These are phyloP conservation scores for Scaptomyza polygonia DNA, from an alignment of 2,888 invertebrate species.

Conservation along the genomic window DNA sequence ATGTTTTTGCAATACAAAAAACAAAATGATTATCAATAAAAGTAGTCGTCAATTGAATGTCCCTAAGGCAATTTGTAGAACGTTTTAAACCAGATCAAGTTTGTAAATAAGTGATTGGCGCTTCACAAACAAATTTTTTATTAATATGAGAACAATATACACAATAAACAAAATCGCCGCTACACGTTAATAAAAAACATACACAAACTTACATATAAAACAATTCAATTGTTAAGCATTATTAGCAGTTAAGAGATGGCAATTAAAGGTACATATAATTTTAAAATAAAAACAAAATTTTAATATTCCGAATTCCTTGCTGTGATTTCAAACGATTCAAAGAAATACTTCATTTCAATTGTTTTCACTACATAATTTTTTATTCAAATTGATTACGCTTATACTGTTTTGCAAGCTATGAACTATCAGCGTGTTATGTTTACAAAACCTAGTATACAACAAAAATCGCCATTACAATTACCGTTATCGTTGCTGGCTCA, in stretches of 20 bases:
- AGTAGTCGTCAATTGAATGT: slow-evolving; percentile 71
- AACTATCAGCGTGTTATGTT: slow-evolving; percentile 20
- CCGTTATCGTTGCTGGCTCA: slow-evolving; percentile 17
- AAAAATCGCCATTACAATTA: slow-evolving; percentile 23
- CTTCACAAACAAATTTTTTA: slow-evolving; percentile 52
- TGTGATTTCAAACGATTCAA: slow-evolving; percentile 2
- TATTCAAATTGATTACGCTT: slow-evolving; percentile 30
- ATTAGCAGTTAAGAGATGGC: slow-evolving; percentile 73
- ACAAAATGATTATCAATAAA: slow-evolving; percentile 41
- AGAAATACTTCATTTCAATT: background rate
- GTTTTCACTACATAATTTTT: slow-evolving; percentile 52
- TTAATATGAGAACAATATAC: slow-evolving; percentile 26
- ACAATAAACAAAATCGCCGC: slow-evolving; percentile 36
- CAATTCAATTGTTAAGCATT: slow-evolving; percentile 81
- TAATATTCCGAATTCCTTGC: slow-evolving; percentile 37
- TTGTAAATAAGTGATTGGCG: slow-evolving; percentile 72
- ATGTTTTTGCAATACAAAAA: slow-evolving; percentile 68
- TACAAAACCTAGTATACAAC: slow-evolving; percentile 32
- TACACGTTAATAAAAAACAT: slow-evolving; percentile 32
- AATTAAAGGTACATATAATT: slow-evolving; percentile 77
- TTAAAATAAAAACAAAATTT: slow-evolving; percentile 71
- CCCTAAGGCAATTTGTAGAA: slow-evolving; percentile 60
- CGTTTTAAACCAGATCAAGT: slow-evolving; percentile 58
- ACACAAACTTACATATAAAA: slow-evolving; percentile 55
- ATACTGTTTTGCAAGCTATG: slow-evolving; percentile 26